Base-by-base conservation (phyloP, 2,797 vertebrate genomes). In the Pyrocephalus nanus region DNA sequence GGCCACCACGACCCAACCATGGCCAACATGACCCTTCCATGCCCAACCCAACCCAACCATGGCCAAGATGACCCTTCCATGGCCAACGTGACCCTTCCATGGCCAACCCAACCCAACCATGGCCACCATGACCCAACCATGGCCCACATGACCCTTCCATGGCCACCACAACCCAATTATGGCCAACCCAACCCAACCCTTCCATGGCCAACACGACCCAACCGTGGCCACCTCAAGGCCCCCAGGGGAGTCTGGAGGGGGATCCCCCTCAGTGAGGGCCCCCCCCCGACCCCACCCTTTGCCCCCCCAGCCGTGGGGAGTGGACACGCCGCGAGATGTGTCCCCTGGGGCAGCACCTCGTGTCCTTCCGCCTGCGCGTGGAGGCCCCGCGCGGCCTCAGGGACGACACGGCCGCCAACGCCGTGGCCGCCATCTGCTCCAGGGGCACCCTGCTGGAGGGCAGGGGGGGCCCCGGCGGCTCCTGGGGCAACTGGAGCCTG, bases 261-360 rank as follows among this genome's bases (percentile, higher is more conserved):
- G 32, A 18, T 18, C 19, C 43, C 43, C 42, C 42, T 6, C 15
- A 40, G 17, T 20, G 43, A 43, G 17, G n/a, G n/a, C n/a, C 43
- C 5, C 43, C 43, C 43, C 18, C 11, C 19, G 17, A 19, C 43
- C 43, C 11, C 26, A 4, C 9, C 6, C 4, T 14, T 19, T 34
- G 9, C 27, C 57, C 13, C 42, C 8, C 25, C 64, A 67, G 76
- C 5, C 42, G 42, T 11, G 76, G 76, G 22, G 6, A 15, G 17
- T 67, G 64, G 64, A 1, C 8, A 32, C 29, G 34, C 4, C 5
- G 42, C 9, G n/a, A 30, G 77, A 3, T 6, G 29, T 79, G 77
- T 8, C 32, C 26, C 2, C 6, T 7, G 1, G 42, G 27, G 1
- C 27, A 47, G 29, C 34, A 3, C 10, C 12, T 79, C 22, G 3